Base-by-base conservation (phyloP, 2,113 vertebrate species). In the Heloderma charlesbogerti region DNA sequence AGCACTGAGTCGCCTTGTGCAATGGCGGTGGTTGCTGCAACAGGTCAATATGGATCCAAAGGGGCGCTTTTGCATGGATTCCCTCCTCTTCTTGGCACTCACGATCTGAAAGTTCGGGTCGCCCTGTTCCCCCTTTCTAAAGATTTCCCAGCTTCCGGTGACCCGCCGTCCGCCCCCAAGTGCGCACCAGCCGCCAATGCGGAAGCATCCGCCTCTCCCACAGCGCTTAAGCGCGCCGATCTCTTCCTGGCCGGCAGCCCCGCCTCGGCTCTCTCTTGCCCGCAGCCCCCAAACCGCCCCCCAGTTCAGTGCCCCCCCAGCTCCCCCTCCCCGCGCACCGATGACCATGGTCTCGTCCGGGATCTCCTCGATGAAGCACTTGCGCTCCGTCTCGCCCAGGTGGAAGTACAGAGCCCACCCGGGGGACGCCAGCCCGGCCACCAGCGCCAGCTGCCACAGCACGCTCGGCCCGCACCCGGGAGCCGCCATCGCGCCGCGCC, bases 261-360 rank as follows among this genome's bases (percentile, higher is more conserved):
- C 51, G 6, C n/a, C 51, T 12, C n/a, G 27, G 12, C n/a, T n/a
- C n/a, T n/a, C n/a, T n/a, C n/a, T n/a, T n/a, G n/a, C n/a, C n/a
- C n/a, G n/a, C n/a, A n/a, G 83, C 77, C 78, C 29, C 43, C 40
- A 79, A 66, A 57, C 9, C n/a, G 5, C 82, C 85, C 31, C 45
- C 3, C 7, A 13, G 51, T 86, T 0, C 0, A 91, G 85, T 84
- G 86, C 57, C 84, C 4, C 80, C 0, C 0, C 40, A 54, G 57
- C 79, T 57, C n/a, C 71, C 89, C 86, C n/a, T 34, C n/a, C 37
- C 37, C 1, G 37, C 86, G 66, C 78, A 99, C 98, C 98, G 94
- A 98, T 98, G 29, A 99, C 98, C 98, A 99, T 99, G 8, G 98
- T 99, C 95, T 99, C 98, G 91, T 99, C 98, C 1, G 98, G 98